Percentiles rank a stretch among this genome's conserved stretches.
Conservation (phyloP, 2,888 invertebrate species). For the Enoplolaimus lenunculus region DNA sequence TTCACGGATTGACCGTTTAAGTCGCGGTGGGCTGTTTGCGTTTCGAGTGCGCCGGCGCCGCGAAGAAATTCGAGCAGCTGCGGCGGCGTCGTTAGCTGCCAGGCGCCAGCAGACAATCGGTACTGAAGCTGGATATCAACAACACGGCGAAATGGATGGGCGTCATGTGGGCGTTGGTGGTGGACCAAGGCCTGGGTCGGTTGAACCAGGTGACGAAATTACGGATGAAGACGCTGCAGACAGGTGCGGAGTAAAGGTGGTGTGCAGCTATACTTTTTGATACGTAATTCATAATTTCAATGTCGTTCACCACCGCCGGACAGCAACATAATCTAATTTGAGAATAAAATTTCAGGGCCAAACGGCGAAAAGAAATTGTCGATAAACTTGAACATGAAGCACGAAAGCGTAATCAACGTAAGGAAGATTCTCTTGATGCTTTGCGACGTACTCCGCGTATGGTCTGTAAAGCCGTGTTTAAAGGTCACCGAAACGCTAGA, state of each 20-base stretch:
- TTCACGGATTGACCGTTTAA: not conserved
- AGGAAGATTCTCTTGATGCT: slow-evolving; percentile 3
- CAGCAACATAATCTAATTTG: too few relatives aligned
- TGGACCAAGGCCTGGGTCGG: too few relatives aligned
- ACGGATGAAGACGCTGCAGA: too few relatives aligned
- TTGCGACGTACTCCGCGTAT: slow-evolving; percentile 30
- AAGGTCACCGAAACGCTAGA: slow-evolving; percentile 62
- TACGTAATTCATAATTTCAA: too few relatives aligned
- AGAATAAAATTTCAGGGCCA: not conserved
- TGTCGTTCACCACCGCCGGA: too few relatives aligned
- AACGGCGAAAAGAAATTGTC: slow-evolving; percentile 4
- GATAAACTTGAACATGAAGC: not conserved
- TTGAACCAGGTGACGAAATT: too few relatives aligned
- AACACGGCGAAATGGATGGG: too few relatives aligned
- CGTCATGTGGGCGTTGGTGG: too few relatives aligned
- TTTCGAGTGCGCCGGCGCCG: not conserved
- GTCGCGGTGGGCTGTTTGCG: not conserved
- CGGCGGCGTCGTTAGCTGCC: not conserved
- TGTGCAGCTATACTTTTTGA: too few relatives aligned
- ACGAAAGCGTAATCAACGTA: not conserved
- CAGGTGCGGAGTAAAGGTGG: too few relatives aligned
- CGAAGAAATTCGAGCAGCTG: not conserved
- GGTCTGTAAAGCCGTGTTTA: slow-evolving; percentile 54
- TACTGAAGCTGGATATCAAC: not conserved
- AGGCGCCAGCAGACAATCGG: too few relatives aligned